phyloP scores from a whole-genome alignment of 2,888 invertebrate genomes.

The Chloroclysta siterata region DNA sequence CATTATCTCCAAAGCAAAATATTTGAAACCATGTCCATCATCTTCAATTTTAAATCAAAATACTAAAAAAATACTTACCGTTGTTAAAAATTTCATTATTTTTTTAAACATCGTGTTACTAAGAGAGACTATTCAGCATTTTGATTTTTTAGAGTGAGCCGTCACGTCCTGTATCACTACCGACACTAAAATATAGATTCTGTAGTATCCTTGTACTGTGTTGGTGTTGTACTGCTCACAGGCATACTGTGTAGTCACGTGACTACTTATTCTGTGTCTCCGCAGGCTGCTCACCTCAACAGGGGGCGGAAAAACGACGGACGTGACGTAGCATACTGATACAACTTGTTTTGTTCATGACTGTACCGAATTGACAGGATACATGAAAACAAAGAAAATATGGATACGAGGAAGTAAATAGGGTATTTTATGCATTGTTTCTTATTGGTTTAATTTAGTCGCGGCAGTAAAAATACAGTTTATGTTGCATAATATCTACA shows the following conservation, averaged over 20 bases:
- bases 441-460: slow-evolving; percentile 8
- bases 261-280: slow-evolving; percentile 21
- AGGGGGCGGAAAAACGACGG: slow-evolving; percentile 56
- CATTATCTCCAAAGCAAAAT: too few species aligned
- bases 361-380: slow-evolving; percentile 17
- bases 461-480: slow-evolving; percentile 5
- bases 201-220: background rate
- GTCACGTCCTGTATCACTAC: too few species aligned
- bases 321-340: slow-evolving; percentile 64
- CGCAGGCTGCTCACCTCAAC: slow-evolving; percentile 46
- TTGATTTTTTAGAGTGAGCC: too few species aligned
- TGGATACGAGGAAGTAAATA: slow-evolving; percentile 15
- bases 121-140: too few species aligned
- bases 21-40: too few species aligned
- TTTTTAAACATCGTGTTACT: too few species aligned
- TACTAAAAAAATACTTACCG: too few species aligned
- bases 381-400: slow-evolving; percentile 18
- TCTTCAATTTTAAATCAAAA: too few species aligned
- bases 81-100: too few species aligned
- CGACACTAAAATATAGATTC: background rate
- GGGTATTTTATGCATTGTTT: slow-evolving; percentile 15
- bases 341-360: slow-evolving; percentile 43
- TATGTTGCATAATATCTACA: background rate
- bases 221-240: background rate
- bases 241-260: slow-evolving; percentile 9